Evolutionary conservation across 2,797 vertebrate genomes (phyloP).

Genomic region (Loriculus beryllinus): DNA sequence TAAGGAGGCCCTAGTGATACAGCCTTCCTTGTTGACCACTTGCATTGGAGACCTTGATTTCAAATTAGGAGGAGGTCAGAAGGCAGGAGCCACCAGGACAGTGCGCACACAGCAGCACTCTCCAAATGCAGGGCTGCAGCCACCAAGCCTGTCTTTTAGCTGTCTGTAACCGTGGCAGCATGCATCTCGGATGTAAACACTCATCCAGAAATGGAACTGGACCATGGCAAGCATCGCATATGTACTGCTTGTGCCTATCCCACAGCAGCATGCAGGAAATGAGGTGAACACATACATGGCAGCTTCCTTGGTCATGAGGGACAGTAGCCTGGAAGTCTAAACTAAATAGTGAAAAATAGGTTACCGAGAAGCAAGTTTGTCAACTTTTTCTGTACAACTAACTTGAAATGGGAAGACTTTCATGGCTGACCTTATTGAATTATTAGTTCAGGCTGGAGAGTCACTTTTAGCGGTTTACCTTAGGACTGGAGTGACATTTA

Average conservation of each 20-base stretch:
- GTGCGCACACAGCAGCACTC: background rate
- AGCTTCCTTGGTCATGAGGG: background rate
- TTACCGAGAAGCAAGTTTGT: background rate
- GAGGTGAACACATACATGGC: background rate
- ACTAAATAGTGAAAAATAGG: background rate
- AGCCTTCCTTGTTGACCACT: background rate
- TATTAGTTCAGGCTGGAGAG: background rate
- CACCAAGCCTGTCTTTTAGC: background rate
- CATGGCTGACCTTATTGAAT: background rate
- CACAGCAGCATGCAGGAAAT: background rate
- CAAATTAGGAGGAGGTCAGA: background rate
- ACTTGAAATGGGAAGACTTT: background rate
- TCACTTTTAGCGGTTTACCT: background rate
- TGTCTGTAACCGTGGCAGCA: background rate
- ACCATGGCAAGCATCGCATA: fast-evolving
- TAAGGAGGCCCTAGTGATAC: background rate
- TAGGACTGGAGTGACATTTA: background rate
- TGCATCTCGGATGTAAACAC: background rate
- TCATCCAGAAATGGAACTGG: background rate
- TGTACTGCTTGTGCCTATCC: no score
- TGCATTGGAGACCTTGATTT: fast-evolving
- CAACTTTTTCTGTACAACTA: background rate
- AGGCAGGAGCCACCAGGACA: background rate
- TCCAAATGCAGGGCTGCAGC: background rate
- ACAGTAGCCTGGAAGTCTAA: background rate